Base-by-base conservation (phyloP, 2,797 vertebrate genomes). In the Gymnodraco acuticeps region DNA sequence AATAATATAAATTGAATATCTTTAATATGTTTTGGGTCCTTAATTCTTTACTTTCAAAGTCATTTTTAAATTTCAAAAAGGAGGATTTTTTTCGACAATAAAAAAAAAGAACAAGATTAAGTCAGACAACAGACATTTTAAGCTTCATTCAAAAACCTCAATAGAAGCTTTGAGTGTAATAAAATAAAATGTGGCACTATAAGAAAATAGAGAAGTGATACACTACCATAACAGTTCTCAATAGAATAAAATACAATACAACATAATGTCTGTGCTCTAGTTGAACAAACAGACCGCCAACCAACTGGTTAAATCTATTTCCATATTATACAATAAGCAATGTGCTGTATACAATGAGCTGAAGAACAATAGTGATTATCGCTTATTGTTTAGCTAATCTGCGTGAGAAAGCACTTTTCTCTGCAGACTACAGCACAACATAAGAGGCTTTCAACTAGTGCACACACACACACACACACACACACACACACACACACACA, bases 351-450 rank as follows among this genome's bases (percentile, higher is more conserved):
- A 82, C 84, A 89, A 85, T 78, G 38, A 76, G 19, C 77, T 61
- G 64, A 10, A 59, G 50, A 53, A 90, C 81, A 88, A 88, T 87
- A 60, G 85, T 79, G 85, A 91, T 90, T 80, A 92, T 81, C 77
- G 54, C 61, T 88, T 83, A 91, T 91, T 91, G 87, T 92, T 92
- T 69, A 59, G 81, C 46, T 90, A 88, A 92, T 93, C 88, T 83
- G 66, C 83, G 77, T 64, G 87, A 85, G 52, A 87, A 85, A 90
- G 81, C 53, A 71, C 66, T 58, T 82, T 79, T 48, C 85, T 76
- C 81, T 74, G 65, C 46, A 83, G 71, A 85, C 85, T 56, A 63
- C 61, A 84, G 60, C 46, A 55, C 42, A 84, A 65, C 69, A 53
- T 54, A 78, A 75, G 61, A 77, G 76, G 52, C 73, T 84, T 85